A percentile compares a stretch with the other conserved stretches of the same genome.
Conservation (phyloP, 1,140 invertebrate genomes). For the Heterodera schachtii region DNA sequence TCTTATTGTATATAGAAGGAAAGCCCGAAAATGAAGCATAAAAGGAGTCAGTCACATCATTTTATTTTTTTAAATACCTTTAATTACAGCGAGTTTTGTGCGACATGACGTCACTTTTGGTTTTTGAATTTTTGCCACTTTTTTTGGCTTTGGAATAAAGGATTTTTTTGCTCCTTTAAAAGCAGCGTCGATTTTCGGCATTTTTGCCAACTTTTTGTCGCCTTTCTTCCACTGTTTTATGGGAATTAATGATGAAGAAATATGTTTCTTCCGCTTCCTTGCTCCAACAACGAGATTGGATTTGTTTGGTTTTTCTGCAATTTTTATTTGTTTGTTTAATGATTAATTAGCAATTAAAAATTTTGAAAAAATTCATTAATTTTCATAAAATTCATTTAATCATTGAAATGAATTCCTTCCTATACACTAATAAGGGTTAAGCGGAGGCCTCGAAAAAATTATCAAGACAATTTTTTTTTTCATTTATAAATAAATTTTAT, state of each 20-base stretch:
- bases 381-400: too few relatives aligned
- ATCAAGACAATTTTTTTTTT: too few relatives aligned
- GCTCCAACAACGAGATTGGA: slow-evolving; percentile 2
- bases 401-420: too few relatives aligned
- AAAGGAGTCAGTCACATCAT: neutral
- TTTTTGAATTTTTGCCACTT: neutral
- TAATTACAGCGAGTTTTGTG: neutral
- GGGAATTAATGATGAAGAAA: neutral
- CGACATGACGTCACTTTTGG: neutral
- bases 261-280: neutral
- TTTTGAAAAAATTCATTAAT: neutral
- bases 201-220: neutral
- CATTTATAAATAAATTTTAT: too few relatives aligned
- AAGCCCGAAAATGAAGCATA: neutral
- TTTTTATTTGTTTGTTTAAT: neutral
- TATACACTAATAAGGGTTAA: too few relatives aligned
- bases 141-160: neutral
- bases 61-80: neutral
- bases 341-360: neutral
- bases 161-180: neutral
- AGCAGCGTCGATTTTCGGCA: neutral
- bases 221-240: neutral
- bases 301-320: neutral
- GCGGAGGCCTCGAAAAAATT: too few relatives aligned
- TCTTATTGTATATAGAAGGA: neutral